Base-by-base conservation (phyloP, 1,140 invertebrate genomes). In the Macrostomum lignano region DNA sequence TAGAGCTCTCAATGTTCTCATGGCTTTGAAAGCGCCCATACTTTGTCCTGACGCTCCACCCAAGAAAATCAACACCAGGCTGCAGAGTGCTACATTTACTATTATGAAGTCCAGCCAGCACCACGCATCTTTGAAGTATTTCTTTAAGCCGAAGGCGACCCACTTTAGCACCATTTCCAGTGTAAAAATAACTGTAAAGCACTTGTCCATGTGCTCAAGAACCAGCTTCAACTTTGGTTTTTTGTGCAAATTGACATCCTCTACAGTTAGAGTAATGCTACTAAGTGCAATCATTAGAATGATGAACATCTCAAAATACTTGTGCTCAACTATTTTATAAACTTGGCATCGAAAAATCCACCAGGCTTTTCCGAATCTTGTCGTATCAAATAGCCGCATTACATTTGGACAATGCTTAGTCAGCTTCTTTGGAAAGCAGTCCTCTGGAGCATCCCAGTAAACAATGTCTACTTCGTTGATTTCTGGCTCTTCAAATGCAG, bases 31-130 rank as follows among this genome's bases (percentile, higher is more conserved):
- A 37, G 81, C 79, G 51, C 76, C 74, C 56, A 73, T 73, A n/a
- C n/a, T n/a, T n/a, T n/a, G n/a, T 54, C 79, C 31, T 6, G 9
- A 9, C 17, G 7, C 7, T 7, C 31, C 31, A 22, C 15, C 15
- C 11, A 32, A 11, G 4, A 17, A 24, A 6, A 5, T 7, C 4
- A 32, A 22, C 11, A 32, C 15, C 11, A 32, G 17, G 25, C 31
- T 32, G 11, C 11, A 11, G 11, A 7, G 15, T 6, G 31, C 31
- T 6, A n/a, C n/a, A 75, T 84, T 78, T 45, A 86, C 79, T 63
- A 86, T 88, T 45, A 86, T 70, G 59, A 88, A 88, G 65, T 88
- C 79, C 43, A 88, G 68, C 78, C 78, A 84, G 61, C 78, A 86
- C 79, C 78, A 86, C 25, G 78, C 77, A 49, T 86, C 86, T 24